phyloP scores from a whole-genome alignment of 2,113 vertebrate species.

The Varanus salvator region DNA sequence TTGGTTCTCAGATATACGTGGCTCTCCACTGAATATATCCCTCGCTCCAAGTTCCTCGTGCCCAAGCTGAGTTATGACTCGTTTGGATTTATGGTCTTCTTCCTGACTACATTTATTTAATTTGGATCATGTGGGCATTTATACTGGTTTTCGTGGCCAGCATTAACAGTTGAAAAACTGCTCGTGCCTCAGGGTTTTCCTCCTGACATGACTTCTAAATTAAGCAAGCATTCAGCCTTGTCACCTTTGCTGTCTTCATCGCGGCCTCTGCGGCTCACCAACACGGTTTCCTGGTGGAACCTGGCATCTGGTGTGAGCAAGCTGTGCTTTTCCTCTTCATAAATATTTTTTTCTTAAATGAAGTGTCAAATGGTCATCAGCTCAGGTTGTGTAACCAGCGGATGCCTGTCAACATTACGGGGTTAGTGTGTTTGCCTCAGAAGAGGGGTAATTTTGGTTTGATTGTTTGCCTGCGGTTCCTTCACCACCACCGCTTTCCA shows the following conservation, averaged over 20 bases:
- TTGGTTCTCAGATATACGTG: constrained; percentile 15
- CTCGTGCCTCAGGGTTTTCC: constrained; percentile 16
- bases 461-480: background rate
- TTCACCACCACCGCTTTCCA: background rate
- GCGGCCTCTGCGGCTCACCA: constrained; percentile 8
- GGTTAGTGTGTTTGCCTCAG: fast-evolving
- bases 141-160: constrained; percentile 51
- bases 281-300: background rate
- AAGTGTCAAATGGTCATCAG: constrained; percentile 4
- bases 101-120: constrained; percentile 56
- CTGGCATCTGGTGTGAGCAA: constrained; percentile 17
- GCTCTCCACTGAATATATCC: background rate
- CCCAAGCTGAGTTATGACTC: constrained; percentile 55
- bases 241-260: constrained; percentile 30
- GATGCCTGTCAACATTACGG: background rate
- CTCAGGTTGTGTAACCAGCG: background rate
- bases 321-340: background rate
- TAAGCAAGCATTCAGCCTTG: constrained; percentile 4
- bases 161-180: constrained; percentile 52
- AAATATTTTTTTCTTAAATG: background rate
- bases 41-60: constrained; percentile 27
- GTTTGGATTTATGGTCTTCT: constrained; percentile 36
- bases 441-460: fast-evolving
- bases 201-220: fast-evolving
- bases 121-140: constrained; percentile 52